These are phyloP conservation scores for Minunthozetes semirufus DNA, from an alignment of 2,888 invertebrate species.

Conservation along the genomic window DNA sequence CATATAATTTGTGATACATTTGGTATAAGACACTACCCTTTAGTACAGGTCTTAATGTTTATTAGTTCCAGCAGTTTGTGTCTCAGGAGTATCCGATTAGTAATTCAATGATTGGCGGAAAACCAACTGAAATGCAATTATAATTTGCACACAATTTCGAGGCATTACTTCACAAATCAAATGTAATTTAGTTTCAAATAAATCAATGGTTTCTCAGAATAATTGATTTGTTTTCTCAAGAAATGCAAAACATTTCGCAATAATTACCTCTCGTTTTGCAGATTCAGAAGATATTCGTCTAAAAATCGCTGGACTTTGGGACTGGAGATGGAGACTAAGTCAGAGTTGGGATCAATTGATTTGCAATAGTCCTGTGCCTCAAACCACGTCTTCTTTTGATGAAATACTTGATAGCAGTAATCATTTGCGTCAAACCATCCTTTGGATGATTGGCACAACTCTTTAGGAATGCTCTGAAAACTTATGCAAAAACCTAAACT, in stretches of 20 bases:
- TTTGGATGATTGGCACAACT: background rate
- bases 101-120: no score
- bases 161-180: no score
- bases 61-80: no score
- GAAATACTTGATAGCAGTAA: slow-evolving; percentile 11
- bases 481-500: slow-evolving; percentile 1
- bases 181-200: no score
- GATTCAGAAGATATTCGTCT: background rate
- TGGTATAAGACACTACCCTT: no score
- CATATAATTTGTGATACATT: no score
- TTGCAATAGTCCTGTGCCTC: slow-evolving; percentile 4
- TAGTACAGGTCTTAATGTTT: no score
- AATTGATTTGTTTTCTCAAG: no score
- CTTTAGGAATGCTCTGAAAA: background rate
- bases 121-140: no score
- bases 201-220: no score
- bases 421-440: background rate
- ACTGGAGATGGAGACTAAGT: background rate
- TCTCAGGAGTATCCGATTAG: no score
- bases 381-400: slow-evolving; percentile 19
- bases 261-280: slow-evolving; percentile 7
- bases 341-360: background rate
- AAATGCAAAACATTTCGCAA: background rate
- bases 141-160: no score
- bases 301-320: background rate